Conservation (phyloP, 1,140 invertebrate species). For the Aphis craccivora region DNA sequence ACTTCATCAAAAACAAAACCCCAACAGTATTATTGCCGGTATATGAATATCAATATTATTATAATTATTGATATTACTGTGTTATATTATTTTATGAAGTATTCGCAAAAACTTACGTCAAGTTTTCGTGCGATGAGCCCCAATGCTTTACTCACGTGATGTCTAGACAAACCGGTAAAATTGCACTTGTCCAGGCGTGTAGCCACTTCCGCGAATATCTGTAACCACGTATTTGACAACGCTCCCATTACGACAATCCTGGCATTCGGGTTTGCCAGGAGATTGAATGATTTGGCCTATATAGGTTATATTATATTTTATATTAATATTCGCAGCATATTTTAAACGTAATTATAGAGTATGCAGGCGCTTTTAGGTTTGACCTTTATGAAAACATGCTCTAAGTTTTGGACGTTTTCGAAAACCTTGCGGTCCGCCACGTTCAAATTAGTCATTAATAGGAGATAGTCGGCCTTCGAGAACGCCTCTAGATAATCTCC, state of each 20-base stretch:
- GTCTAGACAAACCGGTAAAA: slow-evolving; percentile 44
- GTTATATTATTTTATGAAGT: no score
- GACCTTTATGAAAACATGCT: not conserved
- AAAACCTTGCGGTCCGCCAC: not conserved
- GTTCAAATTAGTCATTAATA: not conserved
- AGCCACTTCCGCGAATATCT: slow-evolving; percentile 35
- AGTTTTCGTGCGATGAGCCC: slow-evolving; percentile 37
- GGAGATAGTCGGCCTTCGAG: not conserved
- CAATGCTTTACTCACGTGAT: slow-evolving; percentile 15
- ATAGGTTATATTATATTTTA: not conserved
- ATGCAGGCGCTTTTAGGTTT: not conserved
- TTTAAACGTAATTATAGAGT: not conserved
- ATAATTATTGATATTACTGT: no score
- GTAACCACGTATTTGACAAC: slow-evolving; percentile 2
- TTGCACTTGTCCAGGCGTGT: not conserved
- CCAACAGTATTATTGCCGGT: no score
- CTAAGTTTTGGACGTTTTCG: not conserved
- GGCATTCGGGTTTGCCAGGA: not conserved
- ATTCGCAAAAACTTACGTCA: not conserved
- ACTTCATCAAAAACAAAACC: no score
- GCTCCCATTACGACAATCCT: not conserved
- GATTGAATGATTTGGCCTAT: slow-evolving; percentile 1
- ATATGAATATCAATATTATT: no score
- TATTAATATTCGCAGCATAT: not conserved
- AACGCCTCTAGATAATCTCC: not conserved